Base-by-base conservation (phyloP, 1,140 invertebrate genomes). In the Lethrus apterus region DNA sequence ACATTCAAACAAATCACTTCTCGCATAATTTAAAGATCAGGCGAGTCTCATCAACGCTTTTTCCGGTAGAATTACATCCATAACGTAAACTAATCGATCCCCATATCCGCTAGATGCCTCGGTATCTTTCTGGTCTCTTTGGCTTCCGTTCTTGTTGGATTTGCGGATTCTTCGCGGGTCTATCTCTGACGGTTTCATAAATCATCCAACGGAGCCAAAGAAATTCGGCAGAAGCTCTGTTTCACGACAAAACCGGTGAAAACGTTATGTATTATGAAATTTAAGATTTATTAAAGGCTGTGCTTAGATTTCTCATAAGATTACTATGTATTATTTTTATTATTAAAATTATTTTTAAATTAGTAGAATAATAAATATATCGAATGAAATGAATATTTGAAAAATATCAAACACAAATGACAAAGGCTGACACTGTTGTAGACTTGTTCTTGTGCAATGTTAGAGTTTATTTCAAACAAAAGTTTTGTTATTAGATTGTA, bases 211-310 rank as follows among this genome's bases (percentile, higher is more conserved):
- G 17, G 35, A 40, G 44, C 24, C 21, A 29, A 38, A 38, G 34
- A 47, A 38, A 31, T 47, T 31, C 45, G 34, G 35, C 35, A 15
- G 24, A 41, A 47, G 41, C 26, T 47, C 45, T 40, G 45, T 41
- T 40, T 32, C 10, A 33, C 17, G 45, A 47, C 45, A 41, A 40
- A 41, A 41, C 33, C 17, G 45, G 21, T 13, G 14, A 33, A 46
- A 17, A 30, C 11, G 26, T 47, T 47, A 41, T 47, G 35, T 41
- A 32, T 47, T 41, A 47, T 47, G 23, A 47, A 47, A 41, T 47
- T 47, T 47, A 40, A 47, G 36, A 47, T 47, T 47, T 47, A 47
- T 47, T 40, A 47, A 47, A 40, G 36, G 40, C 45, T 41, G n/a
- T n/a, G 45, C 33, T 47, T 41, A 47, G 36, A 47, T 47, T 47